phyloP scores from a whole-genome alignment of 2,797 vertebrate genomes.

The Catostomus latipinnis region DNA sequence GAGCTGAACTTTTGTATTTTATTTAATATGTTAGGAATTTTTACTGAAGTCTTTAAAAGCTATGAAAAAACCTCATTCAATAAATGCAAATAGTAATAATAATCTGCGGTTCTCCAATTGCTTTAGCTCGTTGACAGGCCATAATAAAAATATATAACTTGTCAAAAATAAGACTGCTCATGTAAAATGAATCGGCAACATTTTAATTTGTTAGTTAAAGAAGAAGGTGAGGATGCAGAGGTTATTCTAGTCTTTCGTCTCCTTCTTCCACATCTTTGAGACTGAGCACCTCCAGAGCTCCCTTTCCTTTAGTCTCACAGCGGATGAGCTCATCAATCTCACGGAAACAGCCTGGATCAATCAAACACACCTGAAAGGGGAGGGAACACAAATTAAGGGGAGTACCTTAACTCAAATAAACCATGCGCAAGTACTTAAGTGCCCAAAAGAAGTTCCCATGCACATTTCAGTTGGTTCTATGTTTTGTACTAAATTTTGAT shows the following conservation, averaged over 20 bases:
- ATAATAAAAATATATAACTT: constrained; percentile 4
- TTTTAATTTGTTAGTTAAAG: constrained; percentile 11
- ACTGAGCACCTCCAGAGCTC: constrained; percentile 90
- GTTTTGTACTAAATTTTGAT: not conserved
- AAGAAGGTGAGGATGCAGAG: constrained; percentile 13
- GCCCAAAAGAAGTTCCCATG: not conserved
- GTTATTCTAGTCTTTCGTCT: constrained; percentile 89
- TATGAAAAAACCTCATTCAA: not conserved
- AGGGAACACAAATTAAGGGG: not conserved
- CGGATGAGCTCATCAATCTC: constrained; percentile 96
- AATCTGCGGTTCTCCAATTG: not conserved
- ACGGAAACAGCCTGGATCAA: constrained; percentile 95
- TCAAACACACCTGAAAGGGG: constrained; percentile 86
- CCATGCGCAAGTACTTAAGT: not conserved
- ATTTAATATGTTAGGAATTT: not conserved
- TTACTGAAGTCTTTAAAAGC: not conserved
- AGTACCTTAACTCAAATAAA: not conserved
- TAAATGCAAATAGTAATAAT: not conserved
- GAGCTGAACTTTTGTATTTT: not conserved
- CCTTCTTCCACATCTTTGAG: constrained; percentile 98
- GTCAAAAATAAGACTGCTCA: constrained; percentile 1
- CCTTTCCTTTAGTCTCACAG: constrained; percentile 92
- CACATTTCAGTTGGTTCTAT: not conserved
- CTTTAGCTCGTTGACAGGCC: not conserved
- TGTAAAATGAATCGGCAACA: constrained; percentile 37